These are phyloP conservation scores for Columba livia DNA, from an alignment of 2,113 vertebrate species.

Conservation along the genomic window DNA sequence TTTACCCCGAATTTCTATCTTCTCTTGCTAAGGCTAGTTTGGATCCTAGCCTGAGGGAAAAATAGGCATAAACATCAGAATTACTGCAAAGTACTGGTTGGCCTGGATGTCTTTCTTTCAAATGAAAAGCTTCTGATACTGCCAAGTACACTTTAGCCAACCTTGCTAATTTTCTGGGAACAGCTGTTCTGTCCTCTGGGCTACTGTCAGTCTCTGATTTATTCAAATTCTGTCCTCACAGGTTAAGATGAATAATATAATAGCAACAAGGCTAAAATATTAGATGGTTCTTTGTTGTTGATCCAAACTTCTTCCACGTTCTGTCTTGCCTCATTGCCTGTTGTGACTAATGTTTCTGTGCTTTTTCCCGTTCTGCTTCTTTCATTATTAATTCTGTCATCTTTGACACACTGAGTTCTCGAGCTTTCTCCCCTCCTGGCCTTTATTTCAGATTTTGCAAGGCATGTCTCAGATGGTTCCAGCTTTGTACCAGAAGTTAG, in stretches of 20 bases:
- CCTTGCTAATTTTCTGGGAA: background rate
- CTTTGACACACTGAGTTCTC: background rate
- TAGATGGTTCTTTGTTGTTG: slow-evolving; percentile 15
- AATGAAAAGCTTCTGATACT: background rate
- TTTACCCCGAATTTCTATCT: background rate
- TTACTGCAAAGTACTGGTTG: background rate
- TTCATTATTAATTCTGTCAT: background rate
- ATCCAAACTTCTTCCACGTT: slow-evolving; percentile 23
- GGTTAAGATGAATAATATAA: slow-evolving; percentile 26
- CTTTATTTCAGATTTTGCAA: background rate
- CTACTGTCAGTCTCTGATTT: slow-evolving; percentile 12
- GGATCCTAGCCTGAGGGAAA: background rate
- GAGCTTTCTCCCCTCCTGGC: background rate
- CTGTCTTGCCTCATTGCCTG: slow-evolving; percentile 15
- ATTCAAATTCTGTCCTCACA: background rate
- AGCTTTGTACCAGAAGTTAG: background rate
- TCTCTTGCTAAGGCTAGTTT: background rate
- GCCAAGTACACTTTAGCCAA: background rate
- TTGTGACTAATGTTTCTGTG: background rate
- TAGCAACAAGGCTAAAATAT: background rate
- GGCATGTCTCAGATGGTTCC: background rate
- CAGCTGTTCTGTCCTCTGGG: slow-evolving; percentile 42
- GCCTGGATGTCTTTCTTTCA: background rate
- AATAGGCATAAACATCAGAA: background rate
- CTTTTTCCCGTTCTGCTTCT: background rate